These are phyloP conservation scores for Peromyscus attwateri DNA, from an alignment of 2,797 vertebrate genomes.

Conservation along the genomic window DNA sequence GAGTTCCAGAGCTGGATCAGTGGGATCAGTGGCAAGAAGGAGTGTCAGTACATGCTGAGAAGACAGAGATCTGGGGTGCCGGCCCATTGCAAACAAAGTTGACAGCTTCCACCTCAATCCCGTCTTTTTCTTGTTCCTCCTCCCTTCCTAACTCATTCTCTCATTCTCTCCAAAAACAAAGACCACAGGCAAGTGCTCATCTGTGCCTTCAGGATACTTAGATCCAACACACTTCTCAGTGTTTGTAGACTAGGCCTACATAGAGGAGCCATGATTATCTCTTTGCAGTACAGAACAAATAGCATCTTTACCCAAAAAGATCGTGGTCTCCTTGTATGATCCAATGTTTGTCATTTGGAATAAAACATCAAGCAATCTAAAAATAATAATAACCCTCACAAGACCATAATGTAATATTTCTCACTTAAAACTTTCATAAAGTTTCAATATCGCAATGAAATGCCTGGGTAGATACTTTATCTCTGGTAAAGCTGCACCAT, in stretches of 20 bases:
- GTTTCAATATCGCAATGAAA: constrained; percentile 16
- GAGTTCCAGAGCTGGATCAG: neutral
- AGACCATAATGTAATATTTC: neutral
- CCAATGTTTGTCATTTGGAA: constrained; percentile 26
- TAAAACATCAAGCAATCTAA: neutral
- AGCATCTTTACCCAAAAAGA: neutral
- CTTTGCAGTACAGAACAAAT: neutral
- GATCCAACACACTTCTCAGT: neutral
- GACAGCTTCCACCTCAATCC: too few species aligned
- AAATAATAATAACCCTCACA: neutral
- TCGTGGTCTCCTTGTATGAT: neutral
- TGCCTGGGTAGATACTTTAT: constrained; percentile 17
- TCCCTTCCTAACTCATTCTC: too few species aligned
- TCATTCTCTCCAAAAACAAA: neutral
- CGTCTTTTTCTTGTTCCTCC: accelerated
- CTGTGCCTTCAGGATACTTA: neutral
- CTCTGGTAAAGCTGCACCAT: neutral
- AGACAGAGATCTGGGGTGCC: neutral
- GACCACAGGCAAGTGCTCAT: neutral
- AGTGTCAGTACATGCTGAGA: accelerated
- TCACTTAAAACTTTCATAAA: constrained; percentile 27
- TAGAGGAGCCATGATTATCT: neutral
- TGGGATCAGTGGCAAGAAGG: neutral
- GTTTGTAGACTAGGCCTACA: neutral
- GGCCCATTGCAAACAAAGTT: neutral